Evolutionary conservation across 2,113 vertebrate species (phyloP), one percentile per base, ranked within the genome.

Genomic region (Elgaria multicarinata): DNA sequence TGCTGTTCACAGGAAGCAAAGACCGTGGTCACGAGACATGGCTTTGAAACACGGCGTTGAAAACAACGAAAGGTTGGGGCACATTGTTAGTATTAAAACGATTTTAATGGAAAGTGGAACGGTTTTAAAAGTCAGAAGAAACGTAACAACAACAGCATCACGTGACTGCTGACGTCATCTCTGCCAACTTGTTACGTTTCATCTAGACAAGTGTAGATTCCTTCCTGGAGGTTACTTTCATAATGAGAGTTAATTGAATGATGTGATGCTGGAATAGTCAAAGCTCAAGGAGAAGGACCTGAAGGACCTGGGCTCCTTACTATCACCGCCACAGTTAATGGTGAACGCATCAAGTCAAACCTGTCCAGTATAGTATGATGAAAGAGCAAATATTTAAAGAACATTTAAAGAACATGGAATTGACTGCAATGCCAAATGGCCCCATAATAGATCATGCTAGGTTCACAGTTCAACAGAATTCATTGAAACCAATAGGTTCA

Each of bases 221-320:
- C n/a, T n/a, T n/a, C 74, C 79, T 16, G 0, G 89, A 93, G 86
- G 92, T 85, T 91, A 67, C 22, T 86, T 91, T 36, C 85, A 92
- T 87, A 95, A 92, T 90, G 72, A 94, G 92, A 93, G 89, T 90
- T 93, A 91, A 92, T 93, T 91, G 87, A 91, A 44, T 93, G 82
- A 92, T 91, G 88, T 85, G 79, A 42, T 83, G 92, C 18, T 90
- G 83, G 91, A 90, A 92, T 79, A 64, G 90, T 92, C 72, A 62
- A 87, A 93, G 62, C 24, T 84, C 84, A 18, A 55, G 16, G 92
- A 92, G 33, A 58, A 88, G 85, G 6, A 80, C 5, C 67, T 0
- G 0, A 20, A 8, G 85, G 93, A 91, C 83, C 46, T 64, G 3
- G 39, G 13, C 18, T 90, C 66, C 92, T 92, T 55, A n/a, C 53